Evolutionary conservation across 2,113 vertebrate species (phyloP), one percentile per base, ranked within the genome.

Genomic region (Acanthochromis polyacanthus): DNA sequence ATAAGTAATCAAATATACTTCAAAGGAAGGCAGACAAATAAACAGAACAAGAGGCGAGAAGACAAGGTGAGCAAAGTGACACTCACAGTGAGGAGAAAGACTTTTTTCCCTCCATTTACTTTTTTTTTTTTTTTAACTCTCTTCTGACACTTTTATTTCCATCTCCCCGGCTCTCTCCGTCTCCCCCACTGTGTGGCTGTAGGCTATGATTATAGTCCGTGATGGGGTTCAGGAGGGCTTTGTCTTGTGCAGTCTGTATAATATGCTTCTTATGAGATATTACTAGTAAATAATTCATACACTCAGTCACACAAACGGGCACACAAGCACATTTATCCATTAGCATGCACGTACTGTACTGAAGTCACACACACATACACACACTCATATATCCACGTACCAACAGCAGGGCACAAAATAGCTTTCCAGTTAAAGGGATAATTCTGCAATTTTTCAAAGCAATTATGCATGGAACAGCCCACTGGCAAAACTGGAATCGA

Each of bases 201-300:
- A 48, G 81, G 84, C 71, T 78, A 75, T 86, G 79, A 91, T 89
- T 92, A 85, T 23, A 86, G 67, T 75, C 75, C n/a, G 78, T 78
- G 80, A 89, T 77, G 65, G 80, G 60, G 81, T 88, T 84, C 83
- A 83, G 73, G 61, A 86, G 82, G 78, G 68, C 83, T 88, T 86
- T 85, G 85, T 91, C 88, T 90, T 77, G 59, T 86, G 73, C 63
- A 52, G 75, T 88, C 85, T 84, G 73, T 81, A 76, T 89, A 86
- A 88, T 91, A 74, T 70, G 65, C 70, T 82, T 80, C 81, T 86
- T 81, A 86, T 85, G 82, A 87, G 79, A 83, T 91, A 90, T 88
- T 86, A 85, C 87, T 78, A 4, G 77, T 92, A 85, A 90, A 91
- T 92, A 88, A 91, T 92, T 88, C 90, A 92, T 86, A 53, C 68